Base-by-base conservation (phyloP, 2,797 vertebrate species). In the Muscicapa striata region DNA sequence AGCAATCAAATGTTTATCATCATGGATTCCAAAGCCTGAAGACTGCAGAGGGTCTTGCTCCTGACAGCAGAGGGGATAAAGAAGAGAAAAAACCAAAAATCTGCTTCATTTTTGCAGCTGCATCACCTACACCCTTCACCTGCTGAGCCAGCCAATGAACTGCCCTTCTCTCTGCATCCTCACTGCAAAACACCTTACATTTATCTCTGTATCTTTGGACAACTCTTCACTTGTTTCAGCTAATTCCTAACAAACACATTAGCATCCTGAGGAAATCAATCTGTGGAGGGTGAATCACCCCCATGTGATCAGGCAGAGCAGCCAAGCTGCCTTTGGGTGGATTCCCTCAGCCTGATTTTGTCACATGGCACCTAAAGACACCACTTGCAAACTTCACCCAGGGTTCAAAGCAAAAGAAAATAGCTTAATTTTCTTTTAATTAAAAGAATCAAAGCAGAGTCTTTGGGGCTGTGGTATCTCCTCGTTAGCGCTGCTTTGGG, bases 351-450 rank as follows among this genome's bases (percentile, higher is more conserved):
- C 1, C 24, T 0, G 10, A 14, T 30, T 70, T 17, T 34, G 21
- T 72, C 68, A 29, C 52, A 1, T 0, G 12, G 64, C 41, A 2
- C 0, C 1, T 5, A 46, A 61, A 79, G 75, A 13, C 63, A 5
- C 40, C 3, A 3, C 89, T 21, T 2, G 45, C 64, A 54, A 80
- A 38, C 59, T 7, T 58, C 83, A 26, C 84, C 4, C 0, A 3
- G 32, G 49, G 52, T 11, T 93, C 63, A 77, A 70, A 80, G 63
- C 40, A 4, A 46, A n/a, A 11, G 6, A 36, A 94, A 89, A 38
- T 1, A 41, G 55, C 81, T 87, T 43, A 6, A 81, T 89, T 91
- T 77, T 59, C 61, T 79, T 40, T 59, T 55, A 64, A 92, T 94
- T 76, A 82, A 63, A 38, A 40, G 38, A 70, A 66, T 62, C 69